phyloP scores from a whole-genome alignment of 2,113 vertebrate genomes.

The Sciurus niger region DNA sequence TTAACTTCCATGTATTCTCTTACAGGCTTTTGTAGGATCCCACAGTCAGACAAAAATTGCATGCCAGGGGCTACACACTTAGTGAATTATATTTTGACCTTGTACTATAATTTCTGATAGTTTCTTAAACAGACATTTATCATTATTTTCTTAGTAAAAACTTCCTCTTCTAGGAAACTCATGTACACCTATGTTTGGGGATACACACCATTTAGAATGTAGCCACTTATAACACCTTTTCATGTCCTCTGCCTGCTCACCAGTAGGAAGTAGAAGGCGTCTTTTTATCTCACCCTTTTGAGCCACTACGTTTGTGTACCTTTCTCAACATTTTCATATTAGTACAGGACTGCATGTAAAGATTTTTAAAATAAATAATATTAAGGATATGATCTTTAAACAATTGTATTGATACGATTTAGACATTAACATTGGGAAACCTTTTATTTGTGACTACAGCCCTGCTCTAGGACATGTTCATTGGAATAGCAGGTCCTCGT shows the following conservation, averaged over 20 bases:
- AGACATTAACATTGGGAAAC: background rate
- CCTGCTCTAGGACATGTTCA: background rate
- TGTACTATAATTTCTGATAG: background rate
- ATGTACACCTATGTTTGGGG: background rate
- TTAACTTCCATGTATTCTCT: fast-evolving
- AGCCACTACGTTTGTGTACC: background rate
- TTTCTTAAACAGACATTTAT: background rate
- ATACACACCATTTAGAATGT: background rate
- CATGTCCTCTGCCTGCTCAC: background rate
- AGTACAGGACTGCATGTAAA: background rate
- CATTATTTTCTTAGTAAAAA: slow-evolving; percentile 2
- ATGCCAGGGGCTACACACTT: fast-evolving
- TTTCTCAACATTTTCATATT: background rate
- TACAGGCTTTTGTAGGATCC: fast-evolving
- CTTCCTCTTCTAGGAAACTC: background rate
- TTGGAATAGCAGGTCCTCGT: fast-evolving
- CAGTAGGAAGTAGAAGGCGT: background rate
- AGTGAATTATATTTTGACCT: too few relatives aligned
- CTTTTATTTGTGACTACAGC: background rate
- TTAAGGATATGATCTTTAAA: background rate
- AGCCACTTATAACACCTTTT: background rate
- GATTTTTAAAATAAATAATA: background rate
- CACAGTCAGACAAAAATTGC: fast-evolving
- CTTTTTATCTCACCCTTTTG: background rate
- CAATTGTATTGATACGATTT: background rate